These are phyloP conservation scores for Ischnura elegans DNA, from an alignment of 2,888 invertebrate genomes.

Conservation along the genomic window DNA sequence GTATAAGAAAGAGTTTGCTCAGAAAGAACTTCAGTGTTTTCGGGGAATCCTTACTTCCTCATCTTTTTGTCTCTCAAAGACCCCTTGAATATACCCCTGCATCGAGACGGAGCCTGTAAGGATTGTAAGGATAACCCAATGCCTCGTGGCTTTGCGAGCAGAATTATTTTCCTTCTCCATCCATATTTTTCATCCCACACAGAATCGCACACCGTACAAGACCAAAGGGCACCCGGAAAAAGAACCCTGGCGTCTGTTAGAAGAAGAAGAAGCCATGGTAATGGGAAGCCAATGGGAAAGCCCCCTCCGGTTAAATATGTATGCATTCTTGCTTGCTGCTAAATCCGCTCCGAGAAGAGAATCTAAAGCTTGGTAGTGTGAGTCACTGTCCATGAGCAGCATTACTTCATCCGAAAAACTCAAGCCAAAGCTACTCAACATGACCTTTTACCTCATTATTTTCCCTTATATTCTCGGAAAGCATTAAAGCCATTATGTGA, in stretches of 20 bases:
- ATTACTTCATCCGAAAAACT: not conserved
- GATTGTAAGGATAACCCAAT: not conserved
- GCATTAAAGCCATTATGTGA: too few species aligned
- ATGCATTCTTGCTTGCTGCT: not conserved
- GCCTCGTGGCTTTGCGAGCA: not conserved
- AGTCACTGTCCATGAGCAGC: not conserved
- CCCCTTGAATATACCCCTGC: not conserved
- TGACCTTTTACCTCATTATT: not conserved
- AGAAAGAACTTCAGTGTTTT: too few species aligned
- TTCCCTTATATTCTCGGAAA: too few species aligned
- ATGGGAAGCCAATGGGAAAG: slow-evolving; percentile 14
- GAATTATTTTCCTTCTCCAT: not conserved
- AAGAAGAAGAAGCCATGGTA: not conserved
- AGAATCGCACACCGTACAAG: not conserved
- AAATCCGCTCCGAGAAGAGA: not conserved
- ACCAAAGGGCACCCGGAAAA: not conserved
- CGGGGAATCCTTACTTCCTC: too few species aligned
- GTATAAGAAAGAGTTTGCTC: too few species aligned
- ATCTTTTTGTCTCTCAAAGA: not conserved
- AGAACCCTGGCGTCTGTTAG: not conserved
- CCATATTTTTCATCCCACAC: not conserved
- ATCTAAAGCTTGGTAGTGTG: not conserved
- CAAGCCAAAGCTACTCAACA: not conserved
- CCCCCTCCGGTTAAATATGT: not conserved
- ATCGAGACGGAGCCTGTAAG: not conserved